phyloP scores from a whole-genome alignment of 2,113 vertebrate species.

The Vimba vimba region DNA sequence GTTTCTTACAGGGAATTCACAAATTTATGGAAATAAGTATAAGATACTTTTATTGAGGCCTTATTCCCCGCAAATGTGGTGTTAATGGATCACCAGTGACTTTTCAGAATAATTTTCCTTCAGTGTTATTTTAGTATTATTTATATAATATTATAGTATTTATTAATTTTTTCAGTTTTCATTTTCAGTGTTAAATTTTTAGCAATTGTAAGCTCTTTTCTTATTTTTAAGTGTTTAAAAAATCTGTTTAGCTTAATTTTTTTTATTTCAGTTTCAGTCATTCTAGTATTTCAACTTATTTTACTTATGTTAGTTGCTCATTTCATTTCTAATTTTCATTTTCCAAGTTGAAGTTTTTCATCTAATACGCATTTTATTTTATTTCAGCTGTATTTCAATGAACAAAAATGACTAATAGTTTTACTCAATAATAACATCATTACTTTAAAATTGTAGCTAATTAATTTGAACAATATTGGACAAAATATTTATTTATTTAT shows the following conservation, averaged over 20 bases:
- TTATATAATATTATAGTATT: neutral
- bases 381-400: neutral
- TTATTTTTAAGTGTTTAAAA: too few relatives aligned
- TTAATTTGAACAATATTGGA: neutral
- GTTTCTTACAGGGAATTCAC: neutral
- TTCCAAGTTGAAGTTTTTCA: neutral
- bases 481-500: neutral
- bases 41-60: too few relatives aligned
- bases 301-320: too few relatives aligned
- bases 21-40: too few relatives aligned
- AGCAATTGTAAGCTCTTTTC: neutral
- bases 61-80: too few relatives aligned
- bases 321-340: neutral
- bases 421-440: neutral
- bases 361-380: neutral
- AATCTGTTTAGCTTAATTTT: neutral
- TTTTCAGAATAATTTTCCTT: too few relatives aligned
- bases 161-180: neutral
- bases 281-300: neutral
- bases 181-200: neutral
- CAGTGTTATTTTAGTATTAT: neutral
- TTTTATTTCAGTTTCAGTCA: neutral
- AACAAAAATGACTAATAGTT: neutral
- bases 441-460: neutral
- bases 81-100: too few relatives aligned